Evolutionary conservation across 2,113 vertebrate genomes (phyloP).

Genomic region (Corynorhinus townsendii): DNA sequence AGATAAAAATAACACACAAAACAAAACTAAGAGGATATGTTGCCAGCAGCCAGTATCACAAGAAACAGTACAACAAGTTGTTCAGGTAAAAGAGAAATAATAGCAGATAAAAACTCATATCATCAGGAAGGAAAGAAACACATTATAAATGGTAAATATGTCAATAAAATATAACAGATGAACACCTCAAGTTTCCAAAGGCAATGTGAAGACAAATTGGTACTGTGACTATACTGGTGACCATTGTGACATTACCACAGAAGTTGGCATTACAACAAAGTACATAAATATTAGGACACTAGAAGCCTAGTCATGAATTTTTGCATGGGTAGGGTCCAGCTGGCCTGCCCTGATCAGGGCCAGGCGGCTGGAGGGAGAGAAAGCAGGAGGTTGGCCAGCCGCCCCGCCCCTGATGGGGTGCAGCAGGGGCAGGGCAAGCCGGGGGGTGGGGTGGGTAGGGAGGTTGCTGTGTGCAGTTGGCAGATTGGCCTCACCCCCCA

Average conservation of each 20-base stretch:
- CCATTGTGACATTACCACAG: background rate
- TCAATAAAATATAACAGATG: background rate
- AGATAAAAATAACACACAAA: background rate
- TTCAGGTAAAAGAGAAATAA: background rate
- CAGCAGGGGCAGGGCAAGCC: too few species aligned
- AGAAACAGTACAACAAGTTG: background rate
- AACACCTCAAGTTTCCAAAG: background rate
- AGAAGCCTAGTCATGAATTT: too few species aligned
- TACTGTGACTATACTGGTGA: background rate
- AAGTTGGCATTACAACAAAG: background rate
- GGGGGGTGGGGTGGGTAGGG: too few species aligned
- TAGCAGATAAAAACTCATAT: background rate
- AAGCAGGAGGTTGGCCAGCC: too few species aligned
- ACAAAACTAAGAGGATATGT: background rate
- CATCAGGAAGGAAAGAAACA: background rate
- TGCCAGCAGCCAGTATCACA: background rate
- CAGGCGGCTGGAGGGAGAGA: too few species aligned
- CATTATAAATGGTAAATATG: background rate
- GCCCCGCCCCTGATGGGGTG: too few species aligned
- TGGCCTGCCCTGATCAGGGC: too few species aligned
- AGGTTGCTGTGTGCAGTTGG: too few species aligned
- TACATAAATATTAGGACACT: background rate
- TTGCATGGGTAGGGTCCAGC: too few species aligned
- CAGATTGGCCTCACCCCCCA: too few species aligned
- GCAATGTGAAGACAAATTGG: background rate